phyloP scores from a whole-genome alignment of 2,113 vertebrate species.

The Irena cyanogastra region DNA sequence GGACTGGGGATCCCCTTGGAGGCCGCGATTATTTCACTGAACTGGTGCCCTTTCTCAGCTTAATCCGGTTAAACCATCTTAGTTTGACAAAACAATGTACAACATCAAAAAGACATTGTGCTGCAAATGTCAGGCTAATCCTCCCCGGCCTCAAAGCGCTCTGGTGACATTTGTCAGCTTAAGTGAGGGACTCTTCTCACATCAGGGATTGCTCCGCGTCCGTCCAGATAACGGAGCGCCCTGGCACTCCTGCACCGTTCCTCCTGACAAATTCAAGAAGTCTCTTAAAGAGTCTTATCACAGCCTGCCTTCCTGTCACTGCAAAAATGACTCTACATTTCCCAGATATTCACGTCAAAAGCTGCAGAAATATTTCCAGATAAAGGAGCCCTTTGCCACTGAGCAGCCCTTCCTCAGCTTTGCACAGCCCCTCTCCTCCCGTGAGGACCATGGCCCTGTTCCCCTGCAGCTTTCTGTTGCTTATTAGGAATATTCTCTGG shows the following conservation, averaged over 20 bases:
- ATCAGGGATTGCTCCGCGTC: background rate
- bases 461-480: background rate
- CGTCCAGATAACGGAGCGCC: constrained; percentile 20
- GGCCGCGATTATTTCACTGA: background rate
- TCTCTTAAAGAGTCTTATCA: constrained; percentile 48
- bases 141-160: constrained; percentile 7
- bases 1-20: background rate
- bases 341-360: constrained; percentile 27
- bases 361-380: constrained; percentile 45
- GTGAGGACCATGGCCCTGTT: accelerated
- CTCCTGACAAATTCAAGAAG: constrained; percentile 65
- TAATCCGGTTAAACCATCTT: background rate
- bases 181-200: constrained; percentile 6
- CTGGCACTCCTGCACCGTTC: background rate
- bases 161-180: constrained; percentile 43
- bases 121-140: constrained; percentile 11
- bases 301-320: constrained; percentile 30
- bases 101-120: background rate
- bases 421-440: background rate
- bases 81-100: background rate
- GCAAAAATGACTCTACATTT: constrained; percentile 31
- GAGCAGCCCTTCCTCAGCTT: background rate
- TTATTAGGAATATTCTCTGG: background rate
- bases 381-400: constrained; percentile 15
- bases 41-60: background rate